A percentile compares a stretch with the other conserved stretches of the same genome.
phyloP scores from a whole-genome alignment of 2,888 invertebrate species.

The Suillia variegata region DNA sequence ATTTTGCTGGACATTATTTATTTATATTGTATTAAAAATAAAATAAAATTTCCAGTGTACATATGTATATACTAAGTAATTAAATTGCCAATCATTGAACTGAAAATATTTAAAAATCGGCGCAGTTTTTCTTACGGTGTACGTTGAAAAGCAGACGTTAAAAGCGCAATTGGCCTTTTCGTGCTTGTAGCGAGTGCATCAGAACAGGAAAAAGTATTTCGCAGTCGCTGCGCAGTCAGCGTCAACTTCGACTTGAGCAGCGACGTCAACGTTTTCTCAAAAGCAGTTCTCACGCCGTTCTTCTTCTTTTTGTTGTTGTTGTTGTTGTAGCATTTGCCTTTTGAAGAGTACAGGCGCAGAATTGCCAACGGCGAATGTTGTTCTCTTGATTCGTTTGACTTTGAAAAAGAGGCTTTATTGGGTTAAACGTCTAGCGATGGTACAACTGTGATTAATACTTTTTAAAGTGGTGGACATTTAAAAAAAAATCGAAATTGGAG shows the following conservation, averaged over 20 bases:
- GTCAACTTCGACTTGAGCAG: conserved; percentile 21
- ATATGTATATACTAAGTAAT: too few relatives aligned
- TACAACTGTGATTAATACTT: not conserved
- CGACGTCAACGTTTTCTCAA: conserved; percentile 19
- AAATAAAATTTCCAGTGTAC: too few relatives aligned
- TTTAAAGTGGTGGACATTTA: too few relatives aligned
- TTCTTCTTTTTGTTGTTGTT: too few relatives aligned
- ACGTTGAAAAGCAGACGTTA: conserved; percentile 21
- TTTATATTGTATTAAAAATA: too few relatives aligned
- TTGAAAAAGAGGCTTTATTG: not conserved
- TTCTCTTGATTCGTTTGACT: conserved; percentile 1
- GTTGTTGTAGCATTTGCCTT: not conserved
- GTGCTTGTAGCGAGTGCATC: conserved; percentile 10
- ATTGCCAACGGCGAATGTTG: not conserved
- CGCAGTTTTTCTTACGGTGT: too few relatives aligned
- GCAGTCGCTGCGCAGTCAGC: conserved; percentile 14
- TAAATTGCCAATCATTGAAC: too few relatives aligned
- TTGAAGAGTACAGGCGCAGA: not conserved
- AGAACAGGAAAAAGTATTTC: not conserved
- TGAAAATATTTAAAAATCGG: too few relatives aligned
- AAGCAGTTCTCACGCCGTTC: not conserved
- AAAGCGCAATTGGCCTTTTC: conserved; percentile 24
- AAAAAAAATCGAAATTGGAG: too few relatives aligned
- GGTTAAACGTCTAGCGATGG: not conserved
- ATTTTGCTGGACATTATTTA: too few relatives aligned